Evolutionary conservation across 2,797 vertebrate genomes (phyloP), one percentile per base, ranked within the genome.

Genomic region (Fundulus diaphanus): DNA sequence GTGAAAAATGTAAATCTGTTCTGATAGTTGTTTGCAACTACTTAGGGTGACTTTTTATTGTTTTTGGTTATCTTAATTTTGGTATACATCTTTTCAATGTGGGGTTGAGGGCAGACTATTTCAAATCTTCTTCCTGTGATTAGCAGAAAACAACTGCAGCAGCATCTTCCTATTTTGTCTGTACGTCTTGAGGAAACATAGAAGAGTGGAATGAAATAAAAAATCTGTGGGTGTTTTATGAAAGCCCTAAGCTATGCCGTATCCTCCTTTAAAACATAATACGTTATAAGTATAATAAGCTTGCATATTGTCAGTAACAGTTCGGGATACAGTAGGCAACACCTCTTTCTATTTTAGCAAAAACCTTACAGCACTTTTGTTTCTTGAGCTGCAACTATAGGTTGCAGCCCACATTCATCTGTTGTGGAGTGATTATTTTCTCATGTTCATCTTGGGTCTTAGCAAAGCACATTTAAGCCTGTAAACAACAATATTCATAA

Each of bases 181-280:
- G 7, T 44, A 15, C 44, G 3, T 57, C 37, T 44, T 18, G 0
- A 31, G 37, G 24, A 57, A 73, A 54, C 66, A 46, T 40, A 42
- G 51, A 72, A 31, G 29, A 22, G 3, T 22, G 20, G 29, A 46
- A 76, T 33, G 46, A 66, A 46, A 80, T 61, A 27, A 52, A 27
- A 52, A 65, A 57, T 37, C 65, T 67, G 59, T 73, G 74, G 79
- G 74, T 6, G 75, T 78, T 71, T 77, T 70, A 63, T 16, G 74
- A 51, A 40, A 68, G 61, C 63, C 33, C 46, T 52, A 49, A 73
- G 75, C 61, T 73, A 70, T 75, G 74, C 51, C 68, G 48, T 75
- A 75, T 75, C 56, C 74, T 56, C 52, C 56, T 67, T 33, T 4
- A 48, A 54, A 33, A 74, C 56, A 33, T 40, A 27, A 61, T 56